phyloP scores from a whole-genome alignment of 2,888 invertebrate species.

The Biston betularia region DNA sequence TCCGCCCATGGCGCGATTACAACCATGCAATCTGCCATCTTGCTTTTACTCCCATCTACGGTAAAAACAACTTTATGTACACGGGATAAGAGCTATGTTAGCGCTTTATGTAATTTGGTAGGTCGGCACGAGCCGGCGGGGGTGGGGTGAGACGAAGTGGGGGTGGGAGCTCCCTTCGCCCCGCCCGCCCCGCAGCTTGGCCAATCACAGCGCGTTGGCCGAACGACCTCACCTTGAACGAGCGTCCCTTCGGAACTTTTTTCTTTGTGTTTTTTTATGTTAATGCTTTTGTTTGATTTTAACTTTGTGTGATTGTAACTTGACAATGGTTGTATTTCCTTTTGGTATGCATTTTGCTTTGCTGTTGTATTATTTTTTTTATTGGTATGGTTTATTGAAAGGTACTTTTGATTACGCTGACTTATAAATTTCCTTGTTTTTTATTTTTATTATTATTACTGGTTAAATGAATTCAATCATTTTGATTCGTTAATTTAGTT shows the following conservation, averaged over 20 bases:
- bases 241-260: constrained; percentile 78
- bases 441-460: neutral
- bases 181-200: constrained; percentile 73
- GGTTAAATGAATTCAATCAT: too few relatives aligned
- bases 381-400: neutral
- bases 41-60: constrained; percentile 49
- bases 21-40: constrained; percentile 71
- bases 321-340: constrained; percentile 31
- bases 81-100: constrained; percentile 58
- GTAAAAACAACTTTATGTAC: constrained; percentile 59
- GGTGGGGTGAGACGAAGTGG: constrained; percentile 74
- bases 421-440: neutral
- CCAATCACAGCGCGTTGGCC: constrained; percentile 74
- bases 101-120: constrained; percentile 67
- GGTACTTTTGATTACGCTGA: neutral
- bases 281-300: constrained; percentile 61
- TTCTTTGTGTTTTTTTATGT: constrained; percentile 61
- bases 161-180: constrained; percentile 75
- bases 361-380: constrained; percentile 16
- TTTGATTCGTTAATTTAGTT: too few relatives aligned
- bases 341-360: constrained; percentile 6
- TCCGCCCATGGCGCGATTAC: constrained; percentile 84
- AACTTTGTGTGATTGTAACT: constrained; percentile 41
- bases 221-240: constrained; percentile 81
- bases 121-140: constrained; percentile 66